phyloP scores from a whole-genome alignment of 30 jellyfish, hydroid and myxozoan genomes.

The Aurelia aurita region DNA sequence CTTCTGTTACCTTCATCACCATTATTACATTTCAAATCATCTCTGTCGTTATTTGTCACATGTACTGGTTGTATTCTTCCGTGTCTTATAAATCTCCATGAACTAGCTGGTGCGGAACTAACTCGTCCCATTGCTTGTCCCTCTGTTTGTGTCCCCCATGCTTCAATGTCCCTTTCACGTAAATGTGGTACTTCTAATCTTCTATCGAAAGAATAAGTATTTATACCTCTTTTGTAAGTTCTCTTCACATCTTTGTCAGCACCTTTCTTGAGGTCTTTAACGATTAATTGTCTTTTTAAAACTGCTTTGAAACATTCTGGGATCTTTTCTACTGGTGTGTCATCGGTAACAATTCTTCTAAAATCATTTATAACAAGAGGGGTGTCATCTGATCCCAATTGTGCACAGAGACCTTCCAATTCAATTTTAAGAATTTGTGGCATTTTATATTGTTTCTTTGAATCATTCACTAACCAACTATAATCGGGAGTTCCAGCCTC shows the following conservation, averaged over 20 bases:
- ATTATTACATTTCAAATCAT: background rate
- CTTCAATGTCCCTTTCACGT: slow-evolving; percentile 39
- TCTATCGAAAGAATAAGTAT: background rate
- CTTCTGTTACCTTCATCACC: slow-evolving; percentile 26
- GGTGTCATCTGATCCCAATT: slow-evolving; percentile 51
- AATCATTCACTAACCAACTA: slow-evolving; percentile 62
- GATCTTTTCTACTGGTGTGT: slow-evolving; percentile 44
- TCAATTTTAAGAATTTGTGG: slow-evolving; percentile 39
- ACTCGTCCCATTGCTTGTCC: slow-evolving; percentile 35
- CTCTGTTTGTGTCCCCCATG: slow-evolving; percentile 13
- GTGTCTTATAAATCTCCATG: slow-evolving; percentile 71
- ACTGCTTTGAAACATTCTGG: slow-evolving; percentile 54
- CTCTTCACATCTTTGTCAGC: slow-evolving; percentile 15
- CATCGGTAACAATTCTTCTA: slow-evolving; percentile 50
- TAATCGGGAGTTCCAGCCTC: slow-evolving; percentile 74
- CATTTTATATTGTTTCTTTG: slow-evolving; percentile 52
- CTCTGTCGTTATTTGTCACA: background rate
- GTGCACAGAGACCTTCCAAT: slow-evolving; percentile 57
- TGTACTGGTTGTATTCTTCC: slow-evolving; percentile 41
- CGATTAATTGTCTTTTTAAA: slow-evolving; percentile 42
- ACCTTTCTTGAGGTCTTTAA: slow-evolving; percentile 23
- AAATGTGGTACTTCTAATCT: slow-evolving; percentile 32
- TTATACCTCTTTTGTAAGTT: background rate
- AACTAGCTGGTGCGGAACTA: slow-evolving; percentile 73
- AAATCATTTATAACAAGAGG: slow-evolving; percentile 45